Base-by-base conservation (phyloP, 2,113 vertebrate species). In the Bos taurus region DNA sequence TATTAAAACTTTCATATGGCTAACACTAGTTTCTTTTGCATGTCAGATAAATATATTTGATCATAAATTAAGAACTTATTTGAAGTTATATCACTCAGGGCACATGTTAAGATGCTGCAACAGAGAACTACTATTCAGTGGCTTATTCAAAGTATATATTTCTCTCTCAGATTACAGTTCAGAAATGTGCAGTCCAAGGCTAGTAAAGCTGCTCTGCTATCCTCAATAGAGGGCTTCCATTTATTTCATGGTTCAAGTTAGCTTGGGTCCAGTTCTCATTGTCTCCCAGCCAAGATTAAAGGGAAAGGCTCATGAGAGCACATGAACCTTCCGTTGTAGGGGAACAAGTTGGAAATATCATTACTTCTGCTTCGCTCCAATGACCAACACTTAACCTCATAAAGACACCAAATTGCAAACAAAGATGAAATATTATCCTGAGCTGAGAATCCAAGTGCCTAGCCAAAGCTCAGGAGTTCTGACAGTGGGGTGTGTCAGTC, bases 1-100 rank as follows among this genome's bases (percentile, higher is more conserved):
- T 89, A 74, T 90, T 97, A 88, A 92, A 85, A 88, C 59, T 88
- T 93, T 83, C 28, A 56, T 91, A 74, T 95, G 91, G 74, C 86
- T 94, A 93, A 84, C 50, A 87, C 54, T 52, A 64, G 90, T n/a
- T 91, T 93, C 78, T 94, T 60, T 84, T 28, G 14, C 46, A 84
- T 89, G 59, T 56, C 52, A 93, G 33, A 64, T 93, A 86, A 54
- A 7, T 46, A 95, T 81, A 40, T 90, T 94, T 97, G 48, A 56
- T 81, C 21, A 95, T 64, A 94, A 82, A 86, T 97, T 91, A 91
- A 90, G 19, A 95, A 85, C 26, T 50, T 92, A 82, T 62, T 91
- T 23, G 67, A 96, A 95, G n/a, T 92, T 86, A 21, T 78, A 56
- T 91, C 43, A 52, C 43, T 92, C 46, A 92, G 40, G n/a, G 36